Percentiles rank a stretch among this genome's conserved stretches.
These are phyloP conservation scores for Trinorchestia longiramus DNA, from an alignment of 1,140 invertebrate species.

Conservation along the genomic window DNA sequence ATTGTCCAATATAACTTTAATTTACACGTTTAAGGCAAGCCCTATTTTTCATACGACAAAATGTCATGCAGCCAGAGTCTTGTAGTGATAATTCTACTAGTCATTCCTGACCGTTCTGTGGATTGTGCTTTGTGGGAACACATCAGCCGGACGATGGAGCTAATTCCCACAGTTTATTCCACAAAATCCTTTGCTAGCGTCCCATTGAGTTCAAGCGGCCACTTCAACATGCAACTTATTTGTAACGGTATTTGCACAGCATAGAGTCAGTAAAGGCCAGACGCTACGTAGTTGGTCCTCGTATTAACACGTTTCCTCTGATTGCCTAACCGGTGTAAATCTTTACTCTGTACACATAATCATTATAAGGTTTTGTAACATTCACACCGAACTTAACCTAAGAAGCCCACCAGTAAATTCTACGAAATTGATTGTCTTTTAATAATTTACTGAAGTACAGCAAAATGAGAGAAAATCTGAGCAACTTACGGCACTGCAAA, in stretches of 20 bases:
- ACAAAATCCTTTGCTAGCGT: not conserved
- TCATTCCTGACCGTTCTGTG: not conserved
- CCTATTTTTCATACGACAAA: not conserved
- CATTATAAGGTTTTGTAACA: too few species aligned
- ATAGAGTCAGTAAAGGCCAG: not conserved
- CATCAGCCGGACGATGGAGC: not conserved
- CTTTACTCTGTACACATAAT: too few species aligned
- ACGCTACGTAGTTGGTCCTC: not conserved
- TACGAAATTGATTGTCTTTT: too few species aligned
- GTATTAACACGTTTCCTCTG: too few species aligned
- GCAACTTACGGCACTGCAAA: too few species aligned
- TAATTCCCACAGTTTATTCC: not conserved
- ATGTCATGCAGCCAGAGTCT: not conserved
- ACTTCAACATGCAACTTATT: not conserved
- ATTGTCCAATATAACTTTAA: not conserved
- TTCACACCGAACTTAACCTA: too few species aligned
- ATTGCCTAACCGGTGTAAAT: too few species aligned
- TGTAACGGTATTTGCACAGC: not conserved
- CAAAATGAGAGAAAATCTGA: too few species aligned
- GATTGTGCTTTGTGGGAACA: not conserved
- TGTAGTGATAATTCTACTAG: not conserved
- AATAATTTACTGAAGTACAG: too few species aligned
- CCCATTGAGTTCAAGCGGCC: not conserved
- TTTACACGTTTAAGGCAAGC: not conserved
- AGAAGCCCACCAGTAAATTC: too few species aligned